Conservation (phyloP, 2,797 vertebrate genomes). For the Limnodromus scolopaceus region DNA sequence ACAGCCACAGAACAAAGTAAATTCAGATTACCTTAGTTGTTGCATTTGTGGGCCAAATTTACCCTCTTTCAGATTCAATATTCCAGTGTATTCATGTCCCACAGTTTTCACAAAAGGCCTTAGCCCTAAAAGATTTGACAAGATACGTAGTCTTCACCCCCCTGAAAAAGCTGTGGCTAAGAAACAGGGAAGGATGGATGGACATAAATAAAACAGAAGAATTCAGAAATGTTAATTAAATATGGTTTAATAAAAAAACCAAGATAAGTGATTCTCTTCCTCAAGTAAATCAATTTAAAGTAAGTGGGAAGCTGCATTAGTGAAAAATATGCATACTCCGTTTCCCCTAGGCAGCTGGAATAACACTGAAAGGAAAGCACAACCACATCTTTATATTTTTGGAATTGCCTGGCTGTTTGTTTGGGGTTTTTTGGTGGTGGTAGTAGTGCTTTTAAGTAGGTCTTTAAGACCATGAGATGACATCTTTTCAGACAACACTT, state of each 20-base stretch:
- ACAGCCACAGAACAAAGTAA: neutral
- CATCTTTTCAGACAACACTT: neutral
- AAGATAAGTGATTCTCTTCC: neutral
- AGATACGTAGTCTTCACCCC: neutral
- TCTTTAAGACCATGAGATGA: neutral
- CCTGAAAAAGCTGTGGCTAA: neutral
- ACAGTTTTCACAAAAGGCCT: neutral
- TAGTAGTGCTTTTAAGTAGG: neutral
- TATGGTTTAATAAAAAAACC: neutral
- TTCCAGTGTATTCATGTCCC: neutral
- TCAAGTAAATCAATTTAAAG: neutral
- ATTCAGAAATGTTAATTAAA: neutral
- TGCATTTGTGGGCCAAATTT: neutral
- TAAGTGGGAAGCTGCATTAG: neutral
- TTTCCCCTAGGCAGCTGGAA: neutral
- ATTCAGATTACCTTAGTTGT: neutral
- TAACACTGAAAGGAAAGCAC: neutral
- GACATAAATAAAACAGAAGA: neutral
- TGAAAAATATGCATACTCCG: neutral
- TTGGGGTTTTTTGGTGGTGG: accelerated
- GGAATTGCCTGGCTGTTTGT: neutral
- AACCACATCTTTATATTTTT: neutral
- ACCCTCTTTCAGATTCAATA: neutral
- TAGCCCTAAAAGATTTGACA: neutral
- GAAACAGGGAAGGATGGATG: neutral